Percentiles rank a stretch among this genome's conserved stretches.
Conservation (phyloP, 2,797 vertebrate genomes). For the Epinephelus malabaricus region DNA sequence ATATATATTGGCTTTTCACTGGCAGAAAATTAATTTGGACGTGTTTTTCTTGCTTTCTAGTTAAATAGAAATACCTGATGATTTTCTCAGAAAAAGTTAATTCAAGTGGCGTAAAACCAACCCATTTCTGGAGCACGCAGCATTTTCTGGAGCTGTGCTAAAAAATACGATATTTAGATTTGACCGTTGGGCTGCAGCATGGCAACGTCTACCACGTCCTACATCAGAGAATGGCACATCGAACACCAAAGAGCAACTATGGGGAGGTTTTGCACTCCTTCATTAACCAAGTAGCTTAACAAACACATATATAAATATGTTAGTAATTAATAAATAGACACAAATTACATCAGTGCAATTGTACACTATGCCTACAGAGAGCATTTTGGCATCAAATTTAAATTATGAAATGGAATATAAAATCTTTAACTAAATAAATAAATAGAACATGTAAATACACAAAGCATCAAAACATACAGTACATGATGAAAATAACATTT, state of each 20-base stretch:
- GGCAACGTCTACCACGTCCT: slow-evolving; percentile 59
- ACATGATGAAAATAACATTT: slow-evolving; percentile 79
- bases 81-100: slow-evolving; percentile 69
- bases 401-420: slow-evolving; percentile 80
- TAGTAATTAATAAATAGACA: slow-evolving; percentile 81
- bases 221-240: slow-evolving; percentile 79
- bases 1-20: slow-evolving; percentile 54
- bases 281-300: slow-evolving; percentile 80
- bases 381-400: slow-evolving; percentile 84
- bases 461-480: slow-evolving; percentile 77
- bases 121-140: slow-evolving; percentile 57
- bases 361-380: slow-evolving; percentile 80
- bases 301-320: slow-evolving; percentile 82
- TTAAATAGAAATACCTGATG: slow-evolving; percentile 78
- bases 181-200: slow-evolving; percentile 67
- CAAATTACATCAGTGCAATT: slow-evolving; percentile 82
- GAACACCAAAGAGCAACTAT: slow-evolving; percentile 83
- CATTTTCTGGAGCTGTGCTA: slow-evolving; percentile 53
- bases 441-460: slow-evolving; percentile 78
- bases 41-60: slow-evolving; percentile 61
- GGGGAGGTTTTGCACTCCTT: slow-evolving; percentile 89
- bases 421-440: slow-evolving; percentile 79
- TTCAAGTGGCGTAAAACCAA: slow-evolving; percentile 55
- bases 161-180: slow-evolving; percentile 61
- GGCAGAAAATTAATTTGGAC: slow-evolving; percentile 65